Conservation (phyloP, 1,140 invertebrate species). For the Prorops nasuta region DNA sequence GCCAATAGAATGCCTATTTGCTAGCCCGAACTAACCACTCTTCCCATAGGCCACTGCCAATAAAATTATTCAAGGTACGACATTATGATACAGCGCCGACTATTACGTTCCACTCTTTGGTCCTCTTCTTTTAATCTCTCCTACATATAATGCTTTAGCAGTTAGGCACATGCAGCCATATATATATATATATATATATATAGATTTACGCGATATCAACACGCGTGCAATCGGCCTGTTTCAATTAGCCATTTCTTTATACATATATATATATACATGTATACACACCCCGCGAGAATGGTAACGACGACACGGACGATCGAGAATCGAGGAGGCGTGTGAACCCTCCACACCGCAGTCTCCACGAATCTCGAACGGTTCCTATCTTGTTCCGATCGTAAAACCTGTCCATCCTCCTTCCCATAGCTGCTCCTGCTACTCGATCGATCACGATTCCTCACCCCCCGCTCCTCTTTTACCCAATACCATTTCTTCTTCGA, state of each 20-base stretch:
- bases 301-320: neutral
- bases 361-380: conserved; percentile 9
- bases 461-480: too few species aligned
- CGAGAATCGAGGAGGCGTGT: conserved; percentile 40
- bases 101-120: too few species aligned
- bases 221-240: conserved; percentile 5
- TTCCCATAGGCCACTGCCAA: conserved; percentile 22
- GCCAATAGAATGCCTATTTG: conserved; percentile 48
- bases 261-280: neutral
- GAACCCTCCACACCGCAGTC: conserved; percentile 26
- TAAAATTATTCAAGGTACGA: conserved; percentile 51
- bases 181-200: too few species aligned
- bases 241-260: neutral
- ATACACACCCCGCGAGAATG: neutral
- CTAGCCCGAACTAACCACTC: conserved; percentile 5
- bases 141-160: too few species aligned
- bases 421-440: too few species aligned
- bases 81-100: conserved; percentile 31
- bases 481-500: too few species aligned
- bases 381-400: conserved; percentile 29
- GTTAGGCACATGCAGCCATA: too few species aligned
- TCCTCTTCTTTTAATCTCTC: too few species aligned
- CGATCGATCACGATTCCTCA: too few species aligned
- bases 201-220: too few species aligned
- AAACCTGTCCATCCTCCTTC: too few species aligned